phyloP scores from a whole-genome alignment of 1,140 invertebrate species.

The Lethrus apterus region DNA sequence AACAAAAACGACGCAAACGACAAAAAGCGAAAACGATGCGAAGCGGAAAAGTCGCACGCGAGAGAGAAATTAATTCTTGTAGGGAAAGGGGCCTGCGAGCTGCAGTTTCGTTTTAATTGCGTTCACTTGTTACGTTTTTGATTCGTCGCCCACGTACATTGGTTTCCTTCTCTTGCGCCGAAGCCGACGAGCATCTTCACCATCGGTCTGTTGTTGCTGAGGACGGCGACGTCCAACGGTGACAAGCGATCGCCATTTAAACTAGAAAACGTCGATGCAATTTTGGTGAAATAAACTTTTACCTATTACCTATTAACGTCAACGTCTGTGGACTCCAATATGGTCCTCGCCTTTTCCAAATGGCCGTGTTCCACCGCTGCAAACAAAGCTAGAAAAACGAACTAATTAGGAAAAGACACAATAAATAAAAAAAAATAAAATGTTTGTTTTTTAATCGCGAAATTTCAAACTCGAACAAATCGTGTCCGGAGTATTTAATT shows the following conservation, averaged over 20 bases:
- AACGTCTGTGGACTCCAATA: slow-evolving; percentile 82
- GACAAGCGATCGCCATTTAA: slow-evolving; percentile 83
- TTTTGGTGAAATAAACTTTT: no score
- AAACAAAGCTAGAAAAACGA: slow-evolving; percentile 68
- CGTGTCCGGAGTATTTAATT: not conserved
- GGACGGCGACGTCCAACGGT: slow-evolving; percentile 81
- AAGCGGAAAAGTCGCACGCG: no score
- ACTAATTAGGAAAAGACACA: no score
- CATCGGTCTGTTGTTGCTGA: slow-evolving; percentile 78
- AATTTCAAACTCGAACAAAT: slow-evolving; percentile 1
- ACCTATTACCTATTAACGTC: slow-evolving; percentile 92
- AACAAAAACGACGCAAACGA: no score
- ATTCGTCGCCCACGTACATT: slow-evolving; percentile 62
- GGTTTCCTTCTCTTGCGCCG: slow-evolving; percentile 80
- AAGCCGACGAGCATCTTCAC: slow-evolving; percentile 81
- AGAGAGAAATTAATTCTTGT: no score
- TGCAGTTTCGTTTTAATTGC: slow-evolving; percentile 11
- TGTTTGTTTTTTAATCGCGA: not conserved
- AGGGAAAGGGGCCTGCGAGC: no score
- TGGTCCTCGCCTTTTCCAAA: slow-evolving; percentile 79
- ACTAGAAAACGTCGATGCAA: no score
- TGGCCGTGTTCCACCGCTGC: slow-evolving; percentile 89
- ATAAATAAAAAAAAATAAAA: slow-evolving; percentile 1
- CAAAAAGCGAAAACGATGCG: no score
- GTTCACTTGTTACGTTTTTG: no score